Evolutionary conservation across 2,113 vertebrate species (phyloP), one percentile per base, ranked within the genome.

Genomic region (Phylloscopus trochilus): DNA sequence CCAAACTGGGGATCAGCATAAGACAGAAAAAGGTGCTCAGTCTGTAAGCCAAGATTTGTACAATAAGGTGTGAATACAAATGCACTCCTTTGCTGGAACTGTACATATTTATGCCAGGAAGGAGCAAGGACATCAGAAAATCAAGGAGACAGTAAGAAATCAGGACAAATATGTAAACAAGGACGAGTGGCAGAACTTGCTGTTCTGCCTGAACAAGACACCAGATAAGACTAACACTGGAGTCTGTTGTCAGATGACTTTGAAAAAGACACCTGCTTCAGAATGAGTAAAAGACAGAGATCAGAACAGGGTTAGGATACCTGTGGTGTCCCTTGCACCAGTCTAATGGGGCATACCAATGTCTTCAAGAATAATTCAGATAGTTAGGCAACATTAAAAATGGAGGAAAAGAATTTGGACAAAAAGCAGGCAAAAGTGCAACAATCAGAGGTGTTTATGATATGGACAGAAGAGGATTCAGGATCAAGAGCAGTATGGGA

Each of bases 61-160:
- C 47, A 60, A 31, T 46, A 43, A 75, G 15, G 8, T 64, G 17
- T 74, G 89, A 93, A 90, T 78, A 75, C 68, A 84, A 94, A 92
- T 37, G 39, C 8, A 3, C 19, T 87, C 13, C 53, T 81, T 67
- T 52, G 47, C 56, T 68, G 41, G 60, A 87, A 74, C 37, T 39
- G 35, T 47, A 24, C 1, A 2, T 67, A 67, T 0, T 7, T 46
- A 53, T 39, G 68, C 63, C 68, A 80, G 46, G 51, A 88, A 62
- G 68, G 60, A 83, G 58, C 68, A 66, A 86, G 86, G 76, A 75
- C 76, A 92, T 75, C 33, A 78, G 80, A 77, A 91, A 93, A 89
- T 72, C 33, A 96, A 93, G 72, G 64, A 44, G 79, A 68, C 41
- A 52, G 30, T 23, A 70, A 78, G 68, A 83, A 87, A 92, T 43